phyloP scores from a whole-genome alignment of 1,140 invertebrate species.

The Penaeus indicus region DNA sequence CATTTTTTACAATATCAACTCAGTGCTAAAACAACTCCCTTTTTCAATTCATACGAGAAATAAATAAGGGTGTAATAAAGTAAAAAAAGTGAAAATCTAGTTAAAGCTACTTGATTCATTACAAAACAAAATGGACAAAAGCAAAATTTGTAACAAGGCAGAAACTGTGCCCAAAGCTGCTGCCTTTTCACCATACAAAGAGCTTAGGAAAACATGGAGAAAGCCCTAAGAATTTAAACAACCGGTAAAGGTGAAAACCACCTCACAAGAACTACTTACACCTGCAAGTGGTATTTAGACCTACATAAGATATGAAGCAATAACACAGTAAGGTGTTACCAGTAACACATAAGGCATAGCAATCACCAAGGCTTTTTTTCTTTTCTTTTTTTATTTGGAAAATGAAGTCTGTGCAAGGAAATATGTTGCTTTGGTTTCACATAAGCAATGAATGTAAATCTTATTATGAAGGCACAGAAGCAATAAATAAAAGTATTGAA shows the following conservation, averaged over 20 bases:
- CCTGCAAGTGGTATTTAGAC: constrained; percentile 34
- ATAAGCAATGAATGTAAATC: constrained; percentile 42
- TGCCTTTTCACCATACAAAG: too few relatives aligned
- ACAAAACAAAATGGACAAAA: constrained; percentile 19
- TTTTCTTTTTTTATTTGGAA: background rate
- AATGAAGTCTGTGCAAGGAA: constrained; percentile 30
- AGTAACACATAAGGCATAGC: constrained; percentile 27
- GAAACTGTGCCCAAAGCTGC: constrained; percentile 6
- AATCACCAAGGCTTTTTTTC: constrained; percentile 14
- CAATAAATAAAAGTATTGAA: constrained; percentile 48
- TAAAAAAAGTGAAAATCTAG: constrained; percentile 46
- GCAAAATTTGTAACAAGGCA: constrained; percentile 18
- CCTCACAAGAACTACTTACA: constrained; percentile 22
- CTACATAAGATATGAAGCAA: constrained; percentile 28
- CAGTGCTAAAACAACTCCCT: constrained; percentile 8
- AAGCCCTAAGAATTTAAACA: too few relatives aligned
- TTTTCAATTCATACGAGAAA: background rate
- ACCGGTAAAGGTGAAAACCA: too few relatives aligned
- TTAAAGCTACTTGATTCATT: constrained; percentile 44
- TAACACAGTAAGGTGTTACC: constrained; percentile 50
- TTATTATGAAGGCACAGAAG: constrained; percentile 60
- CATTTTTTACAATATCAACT: constrained; percentile 23
- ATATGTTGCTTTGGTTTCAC: constrained; percentile 54
- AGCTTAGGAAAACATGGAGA: too few relatives aligned
- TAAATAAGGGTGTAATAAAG: constrained; percentile 10